Evolutionary conservation across 1,140 invertebrate genomes (phyloP), one percentile per base, ranked within the genome.

Genomic region (Magallana ariakensis): DNA sequence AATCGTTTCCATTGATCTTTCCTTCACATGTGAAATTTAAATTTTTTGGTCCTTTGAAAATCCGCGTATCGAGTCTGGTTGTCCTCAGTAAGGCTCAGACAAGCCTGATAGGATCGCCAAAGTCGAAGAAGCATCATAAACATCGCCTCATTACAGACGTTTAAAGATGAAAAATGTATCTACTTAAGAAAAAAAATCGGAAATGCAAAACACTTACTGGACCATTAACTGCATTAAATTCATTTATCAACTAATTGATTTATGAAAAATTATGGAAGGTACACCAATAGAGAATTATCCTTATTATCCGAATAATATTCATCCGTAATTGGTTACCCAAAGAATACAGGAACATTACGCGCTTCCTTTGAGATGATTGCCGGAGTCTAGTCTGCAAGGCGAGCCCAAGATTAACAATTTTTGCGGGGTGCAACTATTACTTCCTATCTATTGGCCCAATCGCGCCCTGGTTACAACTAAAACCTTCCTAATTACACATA

Each of bases 211-310:
- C 33, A 22, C 66, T 75, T 75, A 26, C 9, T 75, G 66, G 26
- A 13, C 33, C 66, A 75, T 75, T 75, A 75, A 22, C 66, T 26
- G 33, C 66, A 75, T 19, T 75, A 75, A 13, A 75, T 75, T 75
- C 22, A 75, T 75, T 75, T 75, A 75, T 19, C 66, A 75, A 22
- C 19, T 75, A 75, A 75, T 75, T 75, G 66, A 75, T 75, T 75
- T 75, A 75, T 75, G 19, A 75, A 75, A 46, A 75, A 13, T 75
- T 13, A 26, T 33, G 66, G 13, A 75, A 22, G 33, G 66, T 75
- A 7, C 33, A 75, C 66, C 66, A 75, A 26, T 33, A 26, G 66
- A 5, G 19, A 26, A 26, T 26, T 26, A 13, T 75, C 22, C 33
- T 75, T 26, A 75, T 26, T 33, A 75, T 75, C 22, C 66, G 22